Conservation (phyloP, 2,888 invertebrate genomes). For the Creontiades dilutus region DNA sequence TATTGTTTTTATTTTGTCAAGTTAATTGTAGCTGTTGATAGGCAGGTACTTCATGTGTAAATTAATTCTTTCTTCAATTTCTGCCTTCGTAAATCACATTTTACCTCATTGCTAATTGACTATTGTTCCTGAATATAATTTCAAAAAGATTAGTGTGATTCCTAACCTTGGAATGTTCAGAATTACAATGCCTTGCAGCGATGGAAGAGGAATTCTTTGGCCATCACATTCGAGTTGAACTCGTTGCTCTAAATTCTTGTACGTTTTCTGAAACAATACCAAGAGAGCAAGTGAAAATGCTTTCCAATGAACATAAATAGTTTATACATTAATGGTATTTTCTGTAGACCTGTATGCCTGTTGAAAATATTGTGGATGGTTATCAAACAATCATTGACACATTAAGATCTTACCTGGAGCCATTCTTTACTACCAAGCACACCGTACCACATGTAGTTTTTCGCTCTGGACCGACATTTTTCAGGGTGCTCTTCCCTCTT, state of each 20-base stretch:
- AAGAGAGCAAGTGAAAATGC: neutral
- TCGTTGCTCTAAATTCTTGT: conserved; percentile 96
- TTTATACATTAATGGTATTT: too few relatives aligned
- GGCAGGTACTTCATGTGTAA: too few relatives aligned
- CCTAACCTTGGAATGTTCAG: conserved; percentile 93
- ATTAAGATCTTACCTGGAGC: conserved; percentile 77
- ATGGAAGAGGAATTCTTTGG: conserved; percentile 95
- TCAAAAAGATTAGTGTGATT: neutral
- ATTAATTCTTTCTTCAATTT: too few relatives aligned
- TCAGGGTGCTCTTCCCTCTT: conserved; percentile 98
- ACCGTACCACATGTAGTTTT: conserved; percentile 96
- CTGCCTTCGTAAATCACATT: too few relatives aligned
- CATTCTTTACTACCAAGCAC: conserved; percentile 82
- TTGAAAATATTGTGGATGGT: too few relatives aligned
- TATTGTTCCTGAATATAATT: too few relatives aligned
- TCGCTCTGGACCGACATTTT: conserved; percentile 94
- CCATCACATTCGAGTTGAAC: conserved; percentile 98
- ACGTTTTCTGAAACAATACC: conserved; percentile 86
- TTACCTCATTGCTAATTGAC: too few relatives aligned
- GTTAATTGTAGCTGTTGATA: too few relatives aligned
- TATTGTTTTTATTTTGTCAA: too few relatives aligned
- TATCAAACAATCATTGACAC: too few relatives aligned
- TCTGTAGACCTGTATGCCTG: too few relatives aligned
- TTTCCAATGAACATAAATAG: too few relatives aligned
- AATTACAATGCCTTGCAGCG: conserved; percentile 97